Conservation (phyloP, 2,113 vertebrate species). For the Microcebus murinus region DNA sequence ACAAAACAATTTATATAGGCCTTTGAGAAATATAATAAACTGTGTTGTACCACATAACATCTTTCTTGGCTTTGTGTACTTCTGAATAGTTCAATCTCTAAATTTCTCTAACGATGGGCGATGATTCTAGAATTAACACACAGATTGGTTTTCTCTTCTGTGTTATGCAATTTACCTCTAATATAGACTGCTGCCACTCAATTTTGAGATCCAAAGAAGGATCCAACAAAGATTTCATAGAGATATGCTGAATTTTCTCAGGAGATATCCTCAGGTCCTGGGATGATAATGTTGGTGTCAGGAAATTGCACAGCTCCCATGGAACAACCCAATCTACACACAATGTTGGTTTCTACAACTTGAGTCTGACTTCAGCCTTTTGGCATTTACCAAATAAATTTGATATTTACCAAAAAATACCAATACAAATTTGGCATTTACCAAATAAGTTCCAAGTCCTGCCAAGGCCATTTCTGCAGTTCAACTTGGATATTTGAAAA, state of each 20-base stretch:
- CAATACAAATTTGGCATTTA: constrained; percentile 83
- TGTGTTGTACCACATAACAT: neutral
- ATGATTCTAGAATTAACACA: neutral
- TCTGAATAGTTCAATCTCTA: neutral
- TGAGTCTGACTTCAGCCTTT: constrained; percentile 91
- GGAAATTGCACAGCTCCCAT: constrained; percentile 89
- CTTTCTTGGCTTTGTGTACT: neutral
- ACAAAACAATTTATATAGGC: neutral
- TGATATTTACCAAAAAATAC: too few species aligned
- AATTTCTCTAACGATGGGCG: neutral
- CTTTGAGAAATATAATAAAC: constrained; percentile 8
- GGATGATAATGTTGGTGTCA: constrained; percentile 90
- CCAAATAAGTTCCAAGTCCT: constrained; percentile 91
- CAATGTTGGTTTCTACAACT: constrained; percentile 91
- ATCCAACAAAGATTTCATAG: constrained; percentile 90
- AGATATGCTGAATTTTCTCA: constrained; percentile 90
- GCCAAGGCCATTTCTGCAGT: constrained; percentile 90
- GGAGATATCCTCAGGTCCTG: constrained; percentile 86
- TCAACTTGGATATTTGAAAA: constrained; percentile 91
- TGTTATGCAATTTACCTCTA: constrained; percentile 92
- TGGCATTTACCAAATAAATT: constrained; percentile 89
- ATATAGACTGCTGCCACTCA: constrained; percentile 89
- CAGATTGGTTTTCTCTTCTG: constrained; percentile 87
- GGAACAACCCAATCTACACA: constrained; percentile 89
- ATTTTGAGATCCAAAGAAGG: constrained; percentile 89